Conservation (phyloP, 1,140 invertebrate species). For the Sesamia nonagrioides region DNA sequence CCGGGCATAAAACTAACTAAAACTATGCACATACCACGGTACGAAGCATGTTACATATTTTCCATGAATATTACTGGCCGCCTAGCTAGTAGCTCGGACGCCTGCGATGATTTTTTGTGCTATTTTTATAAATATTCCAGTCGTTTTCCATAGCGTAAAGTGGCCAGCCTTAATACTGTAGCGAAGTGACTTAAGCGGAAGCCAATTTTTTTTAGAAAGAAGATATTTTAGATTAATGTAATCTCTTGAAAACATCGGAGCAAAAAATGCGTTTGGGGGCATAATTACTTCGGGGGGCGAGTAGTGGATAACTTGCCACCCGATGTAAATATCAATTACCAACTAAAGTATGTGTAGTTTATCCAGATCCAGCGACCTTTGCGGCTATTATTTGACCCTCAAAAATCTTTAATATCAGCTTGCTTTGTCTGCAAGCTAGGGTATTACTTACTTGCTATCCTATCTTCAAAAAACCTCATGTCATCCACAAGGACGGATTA, state of each 20-base stretch:
- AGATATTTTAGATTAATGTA: background rate
- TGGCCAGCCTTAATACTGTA: conserved; percentile 59
- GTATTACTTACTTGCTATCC: too few species aligned
- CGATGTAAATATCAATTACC: too few species aligned
- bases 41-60: conserved; percentile 1
- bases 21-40: background rate
- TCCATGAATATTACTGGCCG: conserved; percentile 11
- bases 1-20: conserved; percentile 23
- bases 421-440: too few species aligned
- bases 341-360: too few species aligned
- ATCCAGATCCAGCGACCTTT: too few species aligned
- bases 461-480: too few species aligned
- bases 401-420: too few species aligned
- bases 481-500: too few species aligned
- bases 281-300: too few species aligned
- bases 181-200: conserved; percentile 33
- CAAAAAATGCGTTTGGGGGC: too few species aligned
- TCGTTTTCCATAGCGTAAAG: conserved; percentile 74
- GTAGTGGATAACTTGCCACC: too few species aligned
- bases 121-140: conserved; percentile 78
- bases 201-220: background rate
- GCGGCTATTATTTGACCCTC: too few species aligned
- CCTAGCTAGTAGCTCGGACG: conserved; percentile 30
- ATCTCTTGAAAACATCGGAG: background rate
- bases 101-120: conserved; percentile 60